A percentile compares a stretch with the other conserved stretches of the same genome.
Evolutionary conservation across 2,113 vertebrate genomes (phyloP).

Genomic region (Prionailurus viverrinus): DNA sequence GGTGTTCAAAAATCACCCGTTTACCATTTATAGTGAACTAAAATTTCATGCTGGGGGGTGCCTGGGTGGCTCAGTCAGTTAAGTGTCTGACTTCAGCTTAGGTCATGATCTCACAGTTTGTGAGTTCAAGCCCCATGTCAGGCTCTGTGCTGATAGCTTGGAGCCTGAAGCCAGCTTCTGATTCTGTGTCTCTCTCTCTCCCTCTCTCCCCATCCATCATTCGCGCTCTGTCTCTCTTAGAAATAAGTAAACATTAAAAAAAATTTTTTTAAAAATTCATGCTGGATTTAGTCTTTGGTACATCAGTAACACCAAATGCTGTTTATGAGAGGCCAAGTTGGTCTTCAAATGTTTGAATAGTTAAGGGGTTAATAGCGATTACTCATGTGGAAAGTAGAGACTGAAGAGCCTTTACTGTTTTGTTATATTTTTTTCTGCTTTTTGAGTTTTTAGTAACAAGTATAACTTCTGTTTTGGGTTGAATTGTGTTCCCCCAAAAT

Average conservation of each 20-base stretch:
- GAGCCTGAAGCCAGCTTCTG: no score
- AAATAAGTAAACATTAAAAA: no score
- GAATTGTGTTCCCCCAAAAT: neutral
- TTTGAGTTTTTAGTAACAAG: constrained; percentile 32
- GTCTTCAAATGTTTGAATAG: constrained; percentile 6
- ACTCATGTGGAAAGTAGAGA: neutral
- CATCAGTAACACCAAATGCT: neutral
- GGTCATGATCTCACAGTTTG: no score
- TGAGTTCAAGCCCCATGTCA: no score
- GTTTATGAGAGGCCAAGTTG: neutral
- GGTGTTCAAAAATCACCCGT: neutral
- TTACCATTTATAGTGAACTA: neutral
- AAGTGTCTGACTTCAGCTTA: no score
- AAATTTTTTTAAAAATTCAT: neutral
- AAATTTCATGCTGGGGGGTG: neutral
- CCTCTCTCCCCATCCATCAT: no score
- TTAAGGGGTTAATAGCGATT: neutral
- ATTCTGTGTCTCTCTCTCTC: no score
- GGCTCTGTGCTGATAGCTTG: no score
- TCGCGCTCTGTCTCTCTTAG: no score
- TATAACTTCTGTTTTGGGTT: neutral
- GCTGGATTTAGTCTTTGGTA: neutral
- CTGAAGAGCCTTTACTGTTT: neutral
- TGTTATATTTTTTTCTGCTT: neutral
- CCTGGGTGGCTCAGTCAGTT: no score